phyloP scores from a whole-genome alignment of 2,888 invertebrate genomes.

The Trichogramma dendrolimi region DNA sequence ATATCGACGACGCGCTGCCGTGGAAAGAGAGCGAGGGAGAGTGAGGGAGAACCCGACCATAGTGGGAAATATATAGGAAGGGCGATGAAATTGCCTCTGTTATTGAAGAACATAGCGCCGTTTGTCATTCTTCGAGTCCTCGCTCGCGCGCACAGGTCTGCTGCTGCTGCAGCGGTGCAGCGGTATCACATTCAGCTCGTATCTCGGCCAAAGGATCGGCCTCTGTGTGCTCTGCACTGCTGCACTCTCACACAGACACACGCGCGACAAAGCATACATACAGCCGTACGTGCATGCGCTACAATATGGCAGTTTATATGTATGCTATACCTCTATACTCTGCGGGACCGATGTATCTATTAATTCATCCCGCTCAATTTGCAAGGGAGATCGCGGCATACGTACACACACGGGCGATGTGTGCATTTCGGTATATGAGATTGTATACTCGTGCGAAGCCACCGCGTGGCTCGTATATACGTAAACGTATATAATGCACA shows the following conservation, averaged over 20 bases:
- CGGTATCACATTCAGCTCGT: no score
- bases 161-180: slow-evolving; percentile 12
- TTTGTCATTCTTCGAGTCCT: slow-evolving; percentile 27
- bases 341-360: slow-evolving; percentile 23
- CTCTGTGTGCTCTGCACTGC: no score
- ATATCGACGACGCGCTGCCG: no score
- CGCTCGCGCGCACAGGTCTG: slow-evolving; percentile 9
- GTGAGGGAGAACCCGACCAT: neutral
- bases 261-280: no score
- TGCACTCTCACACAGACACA: no score
- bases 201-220: no score
- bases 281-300: no score
- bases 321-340: no score
- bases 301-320: no score
- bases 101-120: slow-evolving; percentile 28
- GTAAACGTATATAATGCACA: neutral
- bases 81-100: slow-evolving; percentile 25
- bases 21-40: neutral
- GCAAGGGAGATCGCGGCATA: slow-evolving; percentile 24
- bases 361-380: slow-evolving; percentile 29
- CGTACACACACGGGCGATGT: neutral
- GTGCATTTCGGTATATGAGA: no score
- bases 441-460: neutral
- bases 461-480: neutral
- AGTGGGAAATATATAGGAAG: slow-evolving; percentile 1